Evolutionary conservation across 2,888 invertebrate species (phyloP).

Genomic region (Drosophila fungiperda): DNA sequence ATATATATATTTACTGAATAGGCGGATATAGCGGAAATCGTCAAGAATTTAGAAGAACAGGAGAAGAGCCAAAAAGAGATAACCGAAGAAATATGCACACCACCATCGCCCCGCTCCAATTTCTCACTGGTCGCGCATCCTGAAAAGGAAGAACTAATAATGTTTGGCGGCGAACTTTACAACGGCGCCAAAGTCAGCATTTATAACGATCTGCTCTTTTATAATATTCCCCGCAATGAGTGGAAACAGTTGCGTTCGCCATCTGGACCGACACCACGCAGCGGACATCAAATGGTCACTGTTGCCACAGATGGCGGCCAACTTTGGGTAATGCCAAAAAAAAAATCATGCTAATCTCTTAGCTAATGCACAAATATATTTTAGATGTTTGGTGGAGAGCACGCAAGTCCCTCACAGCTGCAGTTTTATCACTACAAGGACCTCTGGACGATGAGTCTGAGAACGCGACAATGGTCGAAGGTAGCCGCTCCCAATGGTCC

Average conservation of each 20-base stretch:
- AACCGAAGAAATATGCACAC: slow-evolving; percentile 87
- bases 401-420: slow-evolving; percentile 94
- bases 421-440: slow-evolving; percentile 98
- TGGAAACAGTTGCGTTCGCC: slow-evolving; percentile 94
- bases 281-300: slow-evolving; percentile 94
- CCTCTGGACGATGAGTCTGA: slow-evolving; percentile 93
- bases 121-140: slow-evolving; percentile 93
- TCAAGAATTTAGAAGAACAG: slow-evolving; percentile 91
- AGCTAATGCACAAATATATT: not conserved
- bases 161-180: slow-evolving; percentile 97
- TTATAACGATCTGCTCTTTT: slow-evolving; percentile 94
- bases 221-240: slow-evolving; percentile 91
- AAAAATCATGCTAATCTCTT: not conserved
- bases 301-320: slow-evolving; percentile 89
- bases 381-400: slow-evolving; percentile 95
- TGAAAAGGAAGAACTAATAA: slow-evolving; percentile 93
- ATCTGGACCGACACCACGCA: slow-evolving; percentile 94
- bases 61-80: slow-evolving; percentile 90
- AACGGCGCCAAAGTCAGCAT: slow-evolving; percentile 94
- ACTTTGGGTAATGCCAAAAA: slow-evolving; percentile 86
- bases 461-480: slow-evolving; percentile 93
- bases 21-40: slow-evolving; percentile 90
- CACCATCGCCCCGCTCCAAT: slow-evolving; percentile 92
- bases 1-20: slow-evolving; percentile 11
- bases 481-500: slow-evolving; percentile 90